Evolutionary conservation across 2,113 vertebrate genomes (phyloP), one percentile per base, ranked within the genome.

Genomic region (Myotis brandtii): DNA sequence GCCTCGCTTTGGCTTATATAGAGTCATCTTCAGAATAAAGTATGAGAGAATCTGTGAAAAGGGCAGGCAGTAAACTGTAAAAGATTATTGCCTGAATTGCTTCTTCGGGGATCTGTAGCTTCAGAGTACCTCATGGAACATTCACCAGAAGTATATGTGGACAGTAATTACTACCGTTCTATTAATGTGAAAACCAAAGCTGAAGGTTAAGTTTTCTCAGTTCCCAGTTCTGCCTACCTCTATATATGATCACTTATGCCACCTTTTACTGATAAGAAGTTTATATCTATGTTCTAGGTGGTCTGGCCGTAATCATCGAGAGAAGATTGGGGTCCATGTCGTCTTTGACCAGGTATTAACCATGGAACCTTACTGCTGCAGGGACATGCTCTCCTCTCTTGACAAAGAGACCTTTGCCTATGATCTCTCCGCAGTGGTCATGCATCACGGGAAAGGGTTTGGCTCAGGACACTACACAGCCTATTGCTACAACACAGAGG

Each of bases 401-500:
- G 99, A 99, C 98, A 98, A 99, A 96, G 99, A 99, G 92, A 99
- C 98, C 98, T 99, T 99, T 98, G 99, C 99, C 97, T 99, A 99
- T 96, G 99, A 99, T 99, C 99, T 99, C 98, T 99, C 99, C 94
- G 99, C 99, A 97, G 99, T 99, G 96, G 99, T 99, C 97, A 99
- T 99, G 99, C 99, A 99, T 97, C 99, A 99, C 95, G 99, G 99
- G 81, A 99, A 99, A 99, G 99, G 99, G 96, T 99, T 99, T 94
- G 99, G 99, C 99, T 99, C 99, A 98, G 99, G 99, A 98, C 99
- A 99, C 99, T 99, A 99, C 99, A 99, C 99, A 94, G 99, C 99
- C 98, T 99, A 99, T 99, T 99, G 99, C 99, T 99, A 99, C 99
- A 99, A 99, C 98, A 99, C 99, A n/a, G 99, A 99, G 99, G 99